Evolutionary conservation across 37 sponge, comb jelly and placozoan genomes (phyloP), one percentile per base, ranked within the genome.

Genomic region (Theonella swinhoei): DNA sequence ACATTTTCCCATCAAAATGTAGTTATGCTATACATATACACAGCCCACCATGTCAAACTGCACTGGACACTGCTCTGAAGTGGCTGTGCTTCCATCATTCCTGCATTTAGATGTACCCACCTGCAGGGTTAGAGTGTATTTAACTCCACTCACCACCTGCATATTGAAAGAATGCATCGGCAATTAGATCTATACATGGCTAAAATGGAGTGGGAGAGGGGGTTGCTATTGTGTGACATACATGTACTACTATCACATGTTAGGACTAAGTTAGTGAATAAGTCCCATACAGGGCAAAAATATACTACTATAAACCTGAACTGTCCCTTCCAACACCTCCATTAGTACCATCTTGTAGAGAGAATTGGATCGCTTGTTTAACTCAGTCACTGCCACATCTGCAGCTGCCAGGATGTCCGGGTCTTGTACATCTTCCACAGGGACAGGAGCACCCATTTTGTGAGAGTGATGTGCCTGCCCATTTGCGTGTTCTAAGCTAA

Each of bases 71-170:
- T 78, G 39, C 22, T 36, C 37, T 25, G 33, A 3, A 35, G 79
- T 78, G 5, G 65, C 25, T 9, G 39, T 28, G n/a, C 64, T 65
- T 37, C 39, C 35, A 39, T 64, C 67, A 36, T 78, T 78, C 38
- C 40, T 62, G 65, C 79, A 78, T 2, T 36, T 5, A 39, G 79
- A 62, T 22, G 36, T 8, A 33, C 79, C 79, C 65, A 78, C 79
- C 30, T 37, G 22, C 37, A 78, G 39, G 0, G 30, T 35, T 11
- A 78, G 65, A 39, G n/a, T 19, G 26, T 78, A 78, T n/a, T 37
- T 78, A 39, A 78, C n/a, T 3, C 79, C 79, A 30, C 0, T 62
- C n/a, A 78, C 79, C 24, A 78, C 65, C 79, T 78, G 25, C 39
- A 61, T 23, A 47, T 17, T 47, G 7, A 47, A 7, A 47, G 54